phyloP scores from a whole-genome alignment of 2,888 invertebrate species.

The Acronicta aceris region DNA sequence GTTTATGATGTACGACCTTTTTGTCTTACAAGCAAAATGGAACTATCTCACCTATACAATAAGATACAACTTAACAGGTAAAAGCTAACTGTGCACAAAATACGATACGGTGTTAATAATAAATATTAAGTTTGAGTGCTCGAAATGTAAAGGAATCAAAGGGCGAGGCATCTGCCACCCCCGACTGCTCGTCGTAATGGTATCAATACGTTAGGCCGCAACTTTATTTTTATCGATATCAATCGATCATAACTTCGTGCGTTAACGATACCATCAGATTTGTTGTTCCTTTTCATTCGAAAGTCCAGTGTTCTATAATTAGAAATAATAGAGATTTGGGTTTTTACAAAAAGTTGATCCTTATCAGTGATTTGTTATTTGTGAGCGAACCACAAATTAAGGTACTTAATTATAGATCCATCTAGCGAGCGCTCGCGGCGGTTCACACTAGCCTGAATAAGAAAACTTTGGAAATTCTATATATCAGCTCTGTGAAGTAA shows the following conservation, averaged over 20 bases:
- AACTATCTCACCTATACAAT: slow-evolving; percentile 29
- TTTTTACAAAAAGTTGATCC: slow-evolving; percentile 44
- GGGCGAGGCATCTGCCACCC: slow-evolving; percentile 76
- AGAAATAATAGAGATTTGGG: slow-evolving; percentile 47
- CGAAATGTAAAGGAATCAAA: slow-evolving; percentile 62
- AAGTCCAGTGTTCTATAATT: slow-evolving; percentile 54
- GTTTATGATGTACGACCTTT: slow-evolving; percentile 66
- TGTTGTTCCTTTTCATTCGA: slow-evolving; percentile 49
- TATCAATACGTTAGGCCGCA: slow-evolving; percentile 69
- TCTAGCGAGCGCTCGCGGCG: slow-evolving; percentile 45
- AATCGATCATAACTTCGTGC: slow-evolving; percentile 69
- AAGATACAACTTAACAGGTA: slow-evolving; percentile 17
- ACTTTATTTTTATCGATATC: slow-evolving; percentile 66
- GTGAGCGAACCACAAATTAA: slow-evolving; percentile 58
- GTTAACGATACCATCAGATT: slow-evolving; percentile 51
- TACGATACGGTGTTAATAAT: slow-evolving; percentile 63
- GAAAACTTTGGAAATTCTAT: slow-evolving; percentile 35
- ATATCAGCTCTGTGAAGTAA: slow-evolving; percentile 9
- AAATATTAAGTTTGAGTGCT: slow-evolving; percentile 63
- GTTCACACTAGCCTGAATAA: slow-evolving; percentile 47
- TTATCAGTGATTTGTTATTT: slow-evolving; percentile 61
- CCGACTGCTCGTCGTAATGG: slow-evolving; percentile 72
- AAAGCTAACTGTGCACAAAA: slow-evolving; percentile 27
- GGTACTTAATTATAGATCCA: slow-evolving; percentile 55
- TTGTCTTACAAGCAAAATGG: slow-evolving; percentile 25